Evolutionary conservation across 2,888 invertebrate genomes (phyloP).

Genomic region (Leptarthrus brevirostris): DNA sequence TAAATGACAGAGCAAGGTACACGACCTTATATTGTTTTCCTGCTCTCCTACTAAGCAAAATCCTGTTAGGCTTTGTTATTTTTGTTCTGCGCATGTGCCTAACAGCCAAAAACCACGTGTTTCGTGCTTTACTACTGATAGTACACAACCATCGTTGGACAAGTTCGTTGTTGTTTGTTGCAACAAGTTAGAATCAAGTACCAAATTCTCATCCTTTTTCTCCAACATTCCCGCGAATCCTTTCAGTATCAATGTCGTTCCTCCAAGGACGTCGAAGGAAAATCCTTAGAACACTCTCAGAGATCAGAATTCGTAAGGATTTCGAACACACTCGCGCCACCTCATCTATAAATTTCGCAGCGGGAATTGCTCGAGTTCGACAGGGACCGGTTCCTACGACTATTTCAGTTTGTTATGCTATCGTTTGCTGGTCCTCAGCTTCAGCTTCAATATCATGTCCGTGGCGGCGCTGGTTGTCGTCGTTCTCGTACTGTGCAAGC

Average conservation of each 20-base stretch:
- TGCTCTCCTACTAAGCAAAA: too few species aligned
- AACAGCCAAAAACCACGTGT: conserved; percentile 11
- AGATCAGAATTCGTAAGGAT: too few species aligned
- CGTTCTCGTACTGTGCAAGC: neutral
- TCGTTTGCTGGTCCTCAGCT: neutral
- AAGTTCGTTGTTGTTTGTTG: conserved; percentile 8
- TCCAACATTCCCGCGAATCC: too few species aligned
- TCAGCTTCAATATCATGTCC: neutral
- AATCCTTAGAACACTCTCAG: neutral
- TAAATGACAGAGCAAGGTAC: too few species aligned
- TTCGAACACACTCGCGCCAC: neutral
- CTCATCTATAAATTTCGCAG: neutral
- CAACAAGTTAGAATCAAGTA: conserved; percentile 2
- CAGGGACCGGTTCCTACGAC: conserved; percentile 10
- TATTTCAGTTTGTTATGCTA: neutral
- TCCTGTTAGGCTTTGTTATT: too few species aligned
- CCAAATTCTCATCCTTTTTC: neutral
- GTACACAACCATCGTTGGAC: neutral
- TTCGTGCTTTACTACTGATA: neutral
- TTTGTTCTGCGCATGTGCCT: neutral
- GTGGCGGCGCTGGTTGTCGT: conserved; percentile 13
- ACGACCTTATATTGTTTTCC: too few species aligned
- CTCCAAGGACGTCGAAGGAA: neutral
- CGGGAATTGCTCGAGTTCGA: conserved; percentile 10
- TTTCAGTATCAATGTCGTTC: neutral